Base-by-base conservation (phyloP, 2,888 invertebrate genomes). In the Tetramorium bicarinatum region DNA sequence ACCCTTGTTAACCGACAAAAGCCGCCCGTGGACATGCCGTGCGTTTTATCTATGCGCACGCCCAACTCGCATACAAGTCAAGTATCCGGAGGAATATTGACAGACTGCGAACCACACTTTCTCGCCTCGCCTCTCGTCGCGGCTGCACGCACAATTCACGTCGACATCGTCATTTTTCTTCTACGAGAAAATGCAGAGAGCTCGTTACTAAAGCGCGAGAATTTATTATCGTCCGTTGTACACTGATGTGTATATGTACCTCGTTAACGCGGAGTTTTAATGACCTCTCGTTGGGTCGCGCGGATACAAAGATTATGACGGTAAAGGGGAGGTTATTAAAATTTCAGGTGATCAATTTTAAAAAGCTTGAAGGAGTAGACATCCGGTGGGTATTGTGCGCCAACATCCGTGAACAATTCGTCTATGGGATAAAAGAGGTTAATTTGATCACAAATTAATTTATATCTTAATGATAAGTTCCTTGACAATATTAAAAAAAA, bases 41-140 rank as follows among this genome's bases (percentile, higher is more conserved):
- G 54, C 82, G 85, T 85, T 88, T 89, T 89, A 89, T 89, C 89
- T 90, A 90, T 85, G 87, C 85, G 84, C 87, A 87, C 87, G 86
- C 85, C 84, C 89, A 84, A 84, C 89, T 86, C 84, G 52, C 83
- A 87, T 87, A 81, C 89, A 82, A 89, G 85, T 87, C 90, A 87
- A 89, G 85, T 89, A 85, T 85, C 88, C 76, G 54, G 54, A 61
- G 85, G 83, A 74, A 77, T 83, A 87, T 88, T 76, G 87, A 84
- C 84, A 86, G 86, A 79, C 88, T 56, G 69, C 71, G 34, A 47
- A 67, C 56, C 47, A 25, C 18, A 59, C 71, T 71, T 71, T 47
- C 66, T 62, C 75, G 75, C 34, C 38, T 47, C 64, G 52, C 52
- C 64, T 61, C 25, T 61, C 18, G 61, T 47, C 25, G 38, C 15